phyloP scores from a whole-genome alignment of 1,140 invertebrate species.

The Pogonomyrmex californicus region DNA sequence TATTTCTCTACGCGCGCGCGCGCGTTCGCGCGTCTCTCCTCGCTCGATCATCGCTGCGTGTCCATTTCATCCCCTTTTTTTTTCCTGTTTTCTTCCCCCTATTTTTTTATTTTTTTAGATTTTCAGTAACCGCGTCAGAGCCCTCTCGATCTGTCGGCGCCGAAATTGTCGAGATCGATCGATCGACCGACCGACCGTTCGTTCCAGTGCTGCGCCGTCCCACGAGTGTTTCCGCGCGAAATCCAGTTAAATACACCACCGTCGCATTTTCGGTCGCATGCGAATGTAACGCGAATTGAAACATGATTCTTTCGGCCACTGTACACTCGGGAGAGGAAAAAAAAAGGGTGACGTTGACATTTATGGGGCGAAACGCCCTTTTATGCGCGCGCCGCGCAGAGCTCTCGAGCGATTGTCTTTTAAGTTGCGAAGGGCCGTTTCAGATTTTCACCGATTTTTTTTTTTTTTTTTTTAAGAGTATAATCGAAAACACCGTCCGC shows the following conservation, averaged over 20 bases:
- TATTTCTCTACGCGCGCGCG: slow-evolving; percentile 53
- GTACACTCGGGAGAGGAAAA: slow-evolving; percentile 5
- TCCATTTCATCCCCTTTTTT: neutral
- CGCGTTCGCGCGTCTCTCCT: neutral
- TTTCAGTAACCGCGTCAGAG: slow-evolving; percentile 71
- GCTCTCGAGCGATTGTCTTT: neutral
- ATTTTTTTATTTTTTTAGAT: slow-evolving; percentile 61
- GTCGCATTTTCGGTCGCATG: slow-evolving; percentile 71
- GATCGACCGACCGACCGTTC: slow-evolving; percentile 77
- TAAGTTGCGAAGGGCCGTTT: neutral
- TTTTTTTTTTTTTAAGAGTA: too few relatives aligned
- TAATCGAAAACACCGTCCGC: too few relatives aligned
- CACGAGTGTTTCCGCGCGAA: slow-evolving; percentile 82
- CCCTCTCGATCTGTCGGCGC: slow-evolving; percentile 71
- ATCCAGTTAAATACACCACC: slow-evolving; percentile 85
- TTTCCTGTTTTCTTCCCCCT: neutral
- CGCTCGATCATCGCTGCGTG: neutral
- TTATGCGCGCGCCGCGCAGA: neutral
- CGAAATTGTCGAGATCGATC: slow-evolving; percentile 83
- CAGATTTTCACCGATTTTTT: neutral
- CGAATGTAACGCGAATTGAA: slow-evolving; percentile 82
- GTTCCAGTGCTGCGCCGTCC: slow-evolving; percentile 71
- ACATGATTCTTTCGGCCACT: slow-evolving; percentile 78
- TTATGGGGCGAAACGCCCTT: slow-evolving; percentile 29
- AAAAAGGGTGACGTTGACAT: slow-evolving; percentile 44